A percentile compares a stretch with the other conserved stretches of the same genome.
phyloP scores from a whole-genome alignment of 2,797 vertebrate species.

The Urophycis tenuis region DNA sequence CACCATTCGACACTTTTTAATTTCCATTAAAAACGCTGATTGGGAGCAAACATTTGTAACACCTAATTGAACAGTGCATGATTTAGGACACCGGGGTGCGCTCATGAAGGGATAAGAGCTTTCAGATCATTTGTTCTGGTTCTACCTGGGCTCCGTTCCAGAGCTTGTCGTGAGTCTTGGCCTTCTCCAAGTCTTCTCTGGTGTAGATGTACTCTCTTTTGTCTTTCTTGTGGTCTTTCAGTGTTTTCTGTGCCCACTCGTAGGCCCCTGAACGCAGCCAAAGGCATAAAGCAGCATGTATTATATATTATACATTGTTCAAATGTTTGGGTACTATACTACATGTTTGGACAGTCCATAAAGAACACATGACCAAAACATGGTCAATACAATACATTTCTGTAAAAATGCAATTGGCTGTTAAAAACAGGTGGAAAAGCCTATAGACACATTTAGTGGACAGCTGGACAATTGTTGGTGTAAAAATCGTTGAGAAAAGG shows the following conservation, averaged over 20 bases:
- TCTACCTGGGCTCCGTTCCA: constrained; percentile 85
- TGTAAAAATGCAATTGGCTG: background rate
- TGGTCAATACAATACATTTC: too few relatives aligned
- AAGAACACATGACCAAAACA: too few relatives aligned
- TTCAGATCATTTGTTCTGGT: background rate
- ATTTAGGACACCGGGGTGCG: background rate
- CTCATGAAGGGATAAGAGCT: background rate
- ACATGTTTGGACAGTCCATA: background rate
- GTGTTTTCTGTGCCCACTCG: constrained; percentile 78
- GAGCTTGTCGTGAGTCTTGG: constrained; percentile 75
- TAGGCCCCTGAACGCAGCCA: constrained; percentile 62
- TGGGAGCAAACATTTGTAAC: background rate
- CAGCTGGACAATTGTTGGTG: background rate
- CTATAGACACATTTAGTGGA: background rate
- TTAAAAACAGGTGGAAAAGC: background rate
- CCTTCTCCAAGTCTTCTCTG: constrained; percentile 73
- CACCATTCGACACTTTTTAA: too few relatives aligned
- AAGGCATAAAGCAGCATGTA: background rate
- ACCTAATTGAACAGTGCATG: background rate
- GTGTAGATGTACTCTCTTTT: constrained; percentile 70
- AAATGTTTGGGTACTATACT: background rate
- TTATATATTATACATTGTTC: background rate
- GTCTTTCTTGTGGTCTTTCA: constrained; percentile 77
- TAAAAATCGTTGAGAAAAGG: background rate
- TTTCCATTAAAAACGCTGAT: too few relatives aligned